These are phyloP conservation scores for Gila orcuttii DNA, from an alignment of 2,113 vertebrate genomes.

Conservation along the genomic window DNA sequence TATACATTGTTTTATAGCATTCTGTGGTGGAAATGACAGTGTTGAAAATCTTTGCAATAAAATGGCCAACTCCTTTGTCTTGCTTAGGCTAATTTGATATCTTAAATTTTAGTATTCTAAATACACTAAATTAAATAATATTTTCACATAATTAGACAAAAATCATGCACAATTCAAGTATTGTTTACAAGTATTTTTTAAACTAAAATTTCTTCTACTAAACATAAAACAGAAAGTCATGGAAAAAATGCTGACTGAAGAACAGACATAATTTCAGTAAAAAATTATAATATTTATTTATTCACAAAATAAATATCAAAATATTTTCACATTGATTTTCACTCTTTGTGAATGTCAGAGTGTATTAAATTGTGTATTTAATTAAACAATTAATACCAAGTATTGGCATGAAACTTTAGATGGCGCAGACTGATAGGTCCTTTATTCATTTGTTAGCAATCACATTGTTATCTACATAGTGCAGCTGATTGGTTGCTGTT, in stretches of 20 bases:
- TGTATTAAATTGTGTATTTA: no score
- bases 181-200: not conserved
- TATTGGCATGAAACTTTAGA: no score
- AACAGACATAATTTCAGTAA: not conserved
- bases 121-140: not conserved
- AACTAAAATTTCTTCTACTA: not conserved
- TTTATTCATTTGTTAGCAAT: no score
- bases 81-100: not conserved
- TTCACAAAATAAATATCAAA: no score
- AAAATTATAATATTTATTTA: no score
- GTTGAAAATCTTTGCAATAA: not conserved
- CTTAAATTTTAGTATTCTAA: not conserved
- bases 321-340: no score
- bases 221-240: not conserved
- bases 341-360: no score
- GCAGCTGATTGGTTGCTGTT: no score
- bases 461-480: no score
- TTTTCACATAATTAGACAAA: not conserved
- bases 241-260: not conserved
- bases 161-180: not conserved
- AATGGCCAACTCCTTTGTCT: not conserved
- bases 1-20: not conserved
- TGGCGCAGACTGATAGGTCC: no score
- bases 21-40: not conserved
- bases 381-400: no score